phyloP scores from a whole-genome alignment of 2,888 invertebrate genomes.

The Polia nebulosa region DNA sequence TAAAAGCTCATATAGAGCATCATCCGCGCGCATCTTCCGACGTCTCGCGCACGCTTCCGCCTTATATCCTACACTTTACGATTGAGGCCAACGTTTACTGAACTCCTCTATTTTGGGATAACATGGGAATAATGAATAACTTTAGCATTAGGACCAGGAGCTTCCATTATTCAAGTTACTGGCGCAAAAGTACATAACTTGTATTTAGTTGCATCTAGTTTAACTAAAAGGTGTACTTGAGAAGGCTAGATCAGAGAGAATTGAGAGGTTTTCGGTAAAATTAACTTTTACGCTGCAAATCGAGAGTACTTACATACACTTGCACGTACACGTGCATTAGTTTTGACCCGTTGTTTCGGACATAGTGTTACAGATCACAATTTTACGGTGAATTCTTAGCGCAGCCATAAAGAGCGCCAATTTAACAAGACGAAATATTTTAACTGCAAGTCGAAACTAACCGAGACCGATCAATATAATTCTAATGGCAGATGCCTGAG shows the following conservation, averaged over 20 bases:
- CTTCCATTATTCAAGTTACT: conserved; percentile 12
- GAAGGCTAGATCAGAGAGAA: background rate
- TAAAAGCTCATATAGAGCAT: conserved; percentile 88
- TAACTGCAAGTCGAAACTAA: conserved; percentile 60
- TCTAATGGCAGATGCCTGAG: conserved; percentile 61
- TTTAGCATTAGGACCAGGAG: conserved; percentile 7
- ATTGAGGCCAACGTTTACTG: conserved; percentile 75
- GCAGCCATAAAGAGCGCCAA: conserved; percentile 62
- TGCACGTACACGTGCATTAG: conserved; percentile 35
- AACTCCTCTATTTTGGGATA: conserved; percentile 77
- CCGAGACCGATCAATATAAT: conserved; percentile 66
- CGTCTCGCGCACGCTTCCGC: conserved; percentile 81
- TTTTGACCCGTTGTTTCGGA: conserved; percentile 32
- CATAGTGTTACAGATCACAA: conserved; percentile 59
- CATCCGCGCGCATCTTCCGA: conserved; percentile 85
- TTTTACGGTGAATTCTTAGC: conserved; percentile 65
- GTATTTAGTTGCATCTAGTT: background rate
- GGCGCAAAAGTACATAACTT: conserved; percentile 1
- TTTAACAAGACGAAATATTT: conserved; percentile 63
- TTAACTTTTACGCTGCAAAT: conserved; percentile 15
- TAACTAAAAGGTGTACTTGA: too few relatives aligned
- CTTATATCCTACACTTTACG: conserved; percentile 82
- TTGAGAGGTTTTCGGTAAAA: background rate
- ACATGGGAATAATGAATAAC: conserved; percentile 22
- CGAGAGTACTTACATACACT: too few relatives aligned